phyloP scores from a whole-genome alignment of 2,113 vertebrate genomes.

The Bolborhynchus lineola region DNA sequence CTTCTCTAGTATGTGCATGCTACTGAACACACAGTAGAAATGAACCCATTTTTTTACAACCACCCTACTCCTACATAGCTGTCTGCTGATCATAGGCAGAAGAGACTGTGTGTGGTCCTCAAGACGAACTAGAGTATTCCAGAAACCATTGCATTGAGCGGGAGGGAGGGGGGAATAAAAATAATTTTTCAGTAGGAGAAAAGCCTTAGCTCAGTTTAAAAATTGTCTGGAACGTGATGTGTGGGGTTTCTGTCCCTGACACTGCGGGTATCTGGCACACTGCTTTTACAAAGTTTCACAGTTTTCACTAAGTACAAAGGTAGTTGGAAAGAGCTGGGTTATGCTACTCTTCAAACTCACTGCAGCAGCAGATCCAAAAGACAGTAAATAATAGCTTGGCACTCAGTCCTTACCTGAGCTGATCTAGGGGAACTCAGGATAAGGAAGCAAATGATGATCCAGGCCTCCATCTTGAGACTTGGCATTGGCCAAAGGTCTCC shows the following conservation, averaged over 20 bases:
- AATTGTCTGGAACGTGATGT: neutral
- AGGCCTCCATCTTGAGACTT: neutral
- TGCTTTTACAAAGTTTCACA: neutral
- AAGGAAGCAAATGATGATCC: neutral
- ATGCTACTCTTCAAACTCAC: neutral
- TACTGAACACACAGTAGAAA: neutral
- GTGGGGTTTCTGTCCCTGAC: neutral
- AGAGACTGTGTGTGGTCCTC: neutral
- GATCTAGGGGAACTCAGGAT: neutral
- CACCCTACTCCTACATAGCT: neutral
- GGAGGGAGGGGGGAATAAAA: neutral
- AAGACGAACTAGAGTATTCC: neutral
- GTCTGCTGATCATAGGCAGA: neutral
- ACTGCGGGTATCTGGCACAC: accelerated
- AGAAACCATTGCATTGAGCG: neutral
- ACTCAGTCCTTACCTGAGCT: neutral
- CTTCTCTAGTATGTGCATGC: neutral
- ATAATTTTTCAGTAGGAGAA: neutral
- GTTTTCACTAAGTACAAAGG: neutral
- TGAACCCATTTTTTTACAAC: neutral
- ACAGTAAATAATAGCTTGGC: neutral
- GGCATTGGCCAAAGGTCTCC: neutral
- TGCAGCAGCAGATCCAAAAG: neutral
- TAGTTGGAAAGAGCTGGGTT: neutral
- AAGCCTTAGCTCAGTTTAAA: neutral